These are phyloP conservation scores for Poeciliopsis occidentalis DNA, from an alignment of 2,113 vertebrate species.

Conservation along the genomic window DNA sequence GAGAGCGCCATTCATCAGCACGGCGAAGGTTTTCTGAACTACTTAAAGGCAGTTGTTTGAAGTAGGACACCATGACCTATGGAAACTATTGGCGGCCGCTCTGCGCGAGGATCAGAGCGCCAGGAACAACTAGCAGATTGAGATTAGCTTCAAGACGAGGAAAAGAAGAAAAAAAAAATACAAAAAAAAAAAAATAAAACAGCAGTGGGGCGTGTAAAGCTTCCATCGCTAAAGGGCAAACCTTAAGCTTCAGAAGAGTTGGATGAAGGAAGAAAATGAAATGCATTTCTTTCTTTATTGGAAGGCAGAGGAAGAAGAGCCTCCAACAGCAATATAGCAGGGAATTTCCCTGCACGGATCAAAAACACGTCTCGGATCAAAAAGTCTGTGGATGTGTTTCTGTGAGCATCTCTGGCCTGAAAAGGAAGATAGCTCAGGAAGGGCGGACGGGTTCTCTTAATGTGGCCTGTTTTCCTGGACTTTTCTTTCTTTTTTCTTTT, in stretches of 20 bases:
- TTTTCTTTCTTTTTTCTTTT: no score
- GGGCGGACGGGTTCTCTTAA: no score
- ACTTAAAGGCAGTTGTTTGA: conserved; percentile 47
- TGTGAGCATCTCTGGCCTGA: background rate
- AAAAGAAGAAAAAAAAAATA: conserved; percentile 15
- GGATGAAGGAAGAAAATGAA: conserved; percentile 41
- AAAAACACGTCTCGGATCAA: conserved; percentile 52
- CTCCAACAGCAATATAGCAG: conserved; percentile 43
- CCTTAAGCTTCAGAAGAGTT: conserved; percentile 32
- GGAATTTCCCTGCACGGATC: conserved; percentile 56
- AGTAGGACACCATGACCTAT: conserved; percentile 50
- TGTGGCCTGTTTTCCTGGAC: no score
- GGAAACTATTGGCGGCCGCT: conserved; percentile 30
- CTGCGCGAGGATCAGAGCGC: conserved; percentile 47
- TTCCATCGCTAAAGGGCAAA: conserved; percentile 59
- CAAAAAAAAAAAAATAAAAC: conserved; percentile 19
- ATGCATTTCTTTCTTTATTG: conserved; percentile 14
- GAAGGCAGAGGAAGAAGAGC: conserved; percentile 31
- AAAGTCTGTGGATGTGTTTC: conserved; percentile 48
- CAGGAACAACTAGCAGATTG: conserved; percentile 53
- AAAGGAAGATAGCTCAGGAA: background rate
- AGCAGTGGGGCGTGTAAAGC: conserved; percentile 3
- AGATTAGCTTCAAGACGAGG: conserved; percentile 21
- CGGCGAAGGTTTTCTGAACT: conserved; percentile 32
- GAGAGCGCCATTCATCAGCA: conserved; percentile 18